Conservation (phyloP, 2,888 invertebrate genomes). For the Meteorus cinctellus region DNA sequence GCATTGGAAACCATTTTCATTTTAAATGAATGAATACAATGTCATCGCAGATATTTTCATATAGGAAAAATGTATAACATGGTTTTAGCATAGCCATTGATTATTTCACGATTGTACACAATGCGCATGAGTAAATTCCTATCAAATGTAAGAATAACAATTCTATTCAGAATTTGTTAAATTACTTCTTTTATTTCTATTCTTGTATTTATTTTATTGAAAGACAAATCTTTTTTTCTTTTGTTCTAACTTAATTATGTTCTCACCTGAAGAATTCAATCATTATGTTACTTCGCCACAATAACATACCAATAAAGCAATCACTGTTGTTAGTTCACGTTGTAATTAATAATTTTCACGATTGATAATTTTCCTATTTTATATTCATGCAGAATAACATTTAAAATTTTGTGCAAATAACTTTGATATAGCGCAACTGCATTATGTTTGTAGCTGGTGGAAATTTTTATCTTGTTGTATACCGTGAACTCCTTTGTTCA, state of each 20-base stretch:
- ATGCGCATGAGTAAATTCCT: slow-evolving; percentile 30
- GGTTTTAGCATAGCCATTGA: slow-evolving; percentile 21
- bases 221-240: background rate
- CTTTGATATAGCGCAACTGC: background rate
- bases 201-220: background rate
- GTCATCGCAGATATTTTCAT: background rate
- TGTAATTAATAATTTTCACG: background rate
- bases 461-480: too few species aligned
- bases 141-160: background rate
- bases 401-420: background rate
- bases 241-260: background rate
- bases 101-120: slow-evolving; percentile 15
- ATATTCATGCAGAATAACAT: background rate
- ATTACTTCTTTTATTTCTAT: background rate
- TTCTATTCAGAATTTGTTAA: too few species aligned
- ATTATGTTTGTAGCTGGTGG: background rate
- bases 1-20: too few species aligned
- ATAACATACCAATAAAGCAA: background rate
- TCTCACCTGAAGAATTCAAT: slow-evolving; percentile 29
- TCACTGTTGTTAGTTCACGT: background rate
- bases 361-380: background rate
- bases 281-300: slow-evolving; percentile 17
- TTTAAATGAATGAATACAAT: background rate
- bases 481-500: too few species aligned
- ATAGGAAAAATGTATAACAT: background rate